Evolutionary conservation across 2,888 invertebrate species (phyloP), one percentile per base, ranked within the genome.

Genomic region (Prenolepis imparis): DNA sequence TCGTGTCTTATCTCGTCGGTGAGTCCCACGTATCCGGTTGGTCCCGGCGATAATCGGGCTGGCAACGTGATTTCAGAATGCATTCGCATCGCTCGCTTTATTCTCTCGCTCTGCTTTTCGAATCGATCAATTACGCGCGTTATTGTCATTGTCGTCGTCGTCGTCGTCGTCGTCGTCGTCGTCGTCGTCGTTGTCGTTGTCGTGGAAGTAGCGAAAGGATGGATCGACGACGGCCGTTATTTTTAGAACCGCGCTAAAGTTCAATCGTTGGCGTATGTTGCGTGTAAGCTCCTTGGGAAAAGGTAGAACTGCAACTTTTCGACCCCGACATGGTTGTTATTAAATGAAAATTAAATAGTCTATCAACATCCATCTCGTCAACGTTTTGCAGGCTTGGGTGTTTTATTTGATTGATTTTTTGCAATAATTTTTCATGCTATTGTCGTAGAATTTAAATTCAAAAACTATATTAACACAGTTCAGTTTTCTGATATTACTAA

Each of bases 221-320:
- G 77, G 87, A 77, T 39, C 41, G 52, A 67, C 77, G 77, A 70
- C 18, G 83, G 39, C 61, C 87, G 89, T 68, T 89, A 89, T 89
- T 89, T 89, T 89, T 89, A 89, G 89, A 84, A 63, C 57, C 84
- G 83, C 87, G 86, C 82, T 89, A 89, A 87, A 84, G 89, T 83
- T 89, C 86, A 83, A 82, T 89, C 68, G 78, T 82, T 66, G 77
- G 77, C 84, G 21, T 59, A 21, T 63, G 9, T 21, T 21, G 59
- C 21, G 32, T 24, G 32, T 59, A 72, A 72, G 8, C n/a, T 70
- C 21, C 24, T 32, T 1, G 15, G 41, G 4, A 36, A 70, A 48
- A 57, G 24, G 36, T 61, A 24, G 44, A 57, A 41, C n/a, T 9
- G 48, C 36, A 48, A 28, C 28, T 28, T 18, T 64, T 48, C 36